phyloP scores from a whole-genome alignment of 2,113 vertebrate species.

The Siniperca chuatsi region DNA sequence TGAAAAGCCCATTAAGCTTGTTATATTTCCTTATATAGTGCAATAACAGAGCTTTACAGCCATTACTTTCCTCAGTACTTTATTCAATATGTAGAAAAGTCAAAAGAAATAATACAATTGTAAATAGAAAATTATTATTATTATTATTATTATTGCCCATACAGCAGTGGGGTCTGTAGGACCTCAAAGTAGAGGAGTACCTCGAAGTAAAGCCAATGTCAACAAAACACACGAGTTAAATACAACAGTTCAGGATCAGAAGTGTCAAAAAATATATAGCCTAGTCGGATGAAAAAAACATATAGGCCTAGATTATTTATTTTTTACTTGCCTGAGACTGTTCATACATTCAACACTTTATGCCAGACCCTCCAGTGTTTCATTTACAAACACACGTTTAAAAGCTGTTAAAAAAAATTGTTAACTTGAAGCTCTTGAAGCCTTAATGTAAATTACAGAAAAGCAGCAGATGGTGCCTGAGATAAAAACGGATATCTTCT shows the following conservation, averaged over 20 bases:
- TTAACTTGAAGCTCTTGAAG: background rate
- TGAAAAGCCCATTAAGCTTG: background rate
- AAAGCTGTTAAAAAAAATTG: background rate
- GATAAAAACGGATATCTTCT: slow-evolving; percentile 46
- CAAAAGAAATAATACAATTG: background rate
- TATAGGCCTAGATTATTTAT: background rate
- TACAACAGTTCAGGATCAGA: background rate
- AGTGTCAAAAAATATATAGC: background rate
- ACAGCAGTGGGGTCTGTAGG: background rate
- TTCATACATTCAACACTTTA: background rate
- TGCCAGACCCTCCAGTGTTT: background rate
- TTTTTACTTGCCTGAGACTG: background rate
- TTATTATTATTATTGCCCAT: background rate
- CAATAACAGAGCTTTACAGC: background rate
- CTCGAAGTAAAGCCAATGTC: background rate
- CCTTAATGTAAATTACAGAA: background rate
- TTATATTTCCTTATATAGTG: background rate
- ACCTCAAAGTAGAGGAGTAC: background rate
- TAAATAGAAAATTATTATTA: background rate
- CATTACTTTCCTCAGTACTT: background rate
- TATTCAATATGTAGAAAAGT: background rate
- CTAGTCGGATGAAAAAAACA: background rate
- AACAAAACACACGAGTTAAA: background rate
- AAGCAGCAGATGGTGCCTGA: slow-evolving; percentile 19
- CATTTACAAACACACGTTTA: slow-evolving; percentile 8